phyloP scores from a whole-genome alignment of 2,888 invertebrate species.

The Eristalis pertinax region DNA sequence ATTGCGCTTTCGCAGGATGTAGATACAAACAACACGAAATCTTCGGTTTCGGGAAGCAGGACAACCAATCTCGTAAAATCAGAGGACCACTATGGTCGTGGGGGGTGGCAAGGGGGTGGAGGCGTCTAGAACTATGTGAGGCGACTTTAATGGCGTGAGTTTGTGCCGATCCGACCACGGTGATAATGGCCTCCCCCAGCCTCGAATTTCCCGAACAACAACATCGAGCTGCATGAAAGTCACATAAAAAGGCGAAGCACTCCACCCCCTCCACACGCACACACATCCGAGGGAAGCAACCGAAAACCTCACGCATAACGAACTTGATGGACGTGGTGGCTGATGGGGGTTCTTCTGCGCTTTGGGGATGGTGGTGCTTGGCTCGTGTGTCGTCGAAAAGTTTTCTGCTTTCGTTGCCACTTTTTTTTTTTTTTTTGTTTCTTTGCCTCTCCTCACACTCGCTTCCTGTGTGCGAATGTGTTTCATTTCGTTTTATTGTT shows the following conservation, averaged over 20 bases:
- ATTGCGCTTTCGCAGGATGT: background rate
- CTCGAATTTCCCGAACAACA: background rate
- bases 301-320: conserved; percentile 56
- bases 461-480: background rate
- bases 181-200: conserved; percentile 48
- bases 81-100: background rate
- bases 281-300: conserved; percentile 33
- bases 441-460: background rate
- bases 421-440: conserved; percentile 2
- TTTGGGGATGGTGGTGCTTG: conserved; percentile 32
- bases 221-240: conserved; percentile 1
- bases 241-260: conserved; percentile 8
- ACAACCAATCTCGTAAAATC: background rate
- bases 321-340: conserved; percentile 37
- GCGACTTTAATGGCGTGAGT: conserved; percentile 66
- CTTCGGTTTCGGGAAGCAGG: background rate
- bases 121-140: conserved; percentile 36
- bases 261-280: background rate
- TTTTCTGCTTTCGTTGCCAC: conserved; percentile 20
- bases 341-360: background rate
- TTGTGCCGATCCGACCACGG: conserved; percentile 51
- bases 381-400: conserved; percentile 30
- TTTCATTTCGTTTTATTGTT: conserved; percentile 58
- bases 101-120: background rate
- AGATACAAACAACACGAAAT: background rate